Conservation (phyloP, 2,888 invertebrate species). For the Strigamia maritima region DNA sequence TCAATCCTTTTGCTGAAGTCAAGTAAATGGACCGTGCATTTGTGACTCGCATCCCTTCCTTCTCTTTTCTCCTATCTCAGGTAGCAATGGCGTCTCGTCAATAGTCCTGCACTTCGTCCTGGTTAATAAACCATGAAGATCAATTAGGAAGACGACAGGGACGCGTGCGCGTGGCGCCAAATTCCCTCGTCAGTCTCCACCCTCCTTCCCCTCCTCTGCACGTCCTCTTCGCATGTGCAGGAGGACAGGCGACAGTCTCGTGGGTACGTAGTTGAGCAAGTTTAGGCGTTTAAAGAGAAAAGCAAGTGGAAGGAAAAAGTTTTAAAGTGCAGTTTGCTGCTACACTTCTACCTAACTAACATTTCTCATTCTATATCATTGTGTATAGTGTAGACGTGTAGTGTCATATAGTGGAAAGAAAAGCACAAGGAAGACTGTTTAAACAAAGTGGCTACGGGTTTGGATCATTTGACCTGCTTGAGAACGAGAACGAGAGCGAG, state of each 20-base stretch:
- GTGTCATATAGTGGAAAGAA: no score
- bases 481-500: no score
- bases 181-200: slow-evolving; percentile 6
- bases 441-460: no score
- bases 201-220: slow-evolving; percentile 3
- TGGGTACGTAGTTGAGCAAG: slow-evolving; percentile 27
- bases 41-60: background rate
- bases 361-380: background rate
- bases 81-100: slow-evolving; percentile 34
- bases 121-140: slow-evolving; percentile 34
- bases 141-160: slow-evolving; percentile 34
- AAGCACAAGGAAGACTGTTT: no score
- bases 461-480: no score
- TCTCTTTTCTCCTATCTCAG: slow-evolving; percentile 14
- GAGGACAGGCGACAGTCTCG: slow-evolving; percentile 25
- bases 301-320: slow-evolving; percentile 19
- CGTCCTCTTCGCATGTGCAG: slow-evolving; percentile 21
- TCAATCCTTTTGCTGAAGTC: slow-evolving; percentile 28
- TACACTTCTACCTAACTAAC: background rate
- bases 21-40: slow-evolving; percentile 34
- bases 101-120: slow-evolving; percentile 32
- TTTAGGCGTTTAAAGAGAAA: slow-evolving; percentile 32
- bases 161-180: slow-evolving; percentile 32
- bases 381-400: no score
- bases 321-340: slow-evolving; percentile 28